Base-by-base conservation (phyloP, 2,113 vertebrate genomes). In the Chrysochloris asiatica region DNA sequence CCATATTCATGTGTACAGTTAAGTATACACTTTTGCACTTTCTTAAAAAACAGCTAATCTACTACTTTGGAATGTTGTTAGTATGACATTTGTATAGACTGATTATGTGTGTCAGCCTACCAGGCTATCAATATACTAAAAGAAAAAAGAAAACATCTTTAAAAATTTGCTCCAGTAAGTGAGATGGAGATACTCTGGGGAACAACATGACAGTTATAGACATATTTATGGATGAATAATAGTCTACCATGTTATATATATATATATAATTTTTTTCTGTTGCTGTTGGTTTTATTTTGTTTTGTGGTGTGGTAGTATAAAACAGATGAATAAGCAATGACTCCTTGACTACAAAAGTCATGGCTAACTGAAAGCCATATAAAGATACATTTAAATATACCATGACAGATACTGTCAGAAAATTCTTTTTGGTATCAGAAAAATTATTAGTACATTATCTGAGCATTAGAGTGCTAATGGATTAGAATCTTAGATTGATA, bases 381-480 rank as follows among this genome's bases (percentile, higher is more conserved):
- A 83, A 80, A 72, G 16, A 75, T 50, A 28, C 30, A 90, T 56
- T 88, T 87, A 93, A 87, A 79, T 41, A 83, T 6, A 90, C 75
- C 82, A 83, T 30, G 14, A 2, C 52, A 48, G 86, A 4, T 22
- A 41, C 1, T 50, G 28, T 81, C 65, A 59, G 2, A 67, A 52
- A 69, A 30, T 85, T 21, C n/a, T 75, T 82, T 86, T 26, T 67
- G 22, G 41, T 89, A 50, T 69, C 38, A 38, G 59, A 82, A 90
- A 36, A 77, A 71, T 36, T 17, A 21, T 72, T 24, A 87, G 17
- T 73, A 69, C 24, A 77, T 50, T 84, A 47, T 76, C 8, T 61
- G 36, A 89, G 45, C 36, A 87, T 19, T 76, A 56, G 54, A 22
- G 24, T 56, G 54, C 54, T 17, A 38, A 3, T 24, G 6, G 14